Base-by-base conservation (phyloP, 1,140 invertebrate genomes). In the Aphaenogaster rudis region DNA sequence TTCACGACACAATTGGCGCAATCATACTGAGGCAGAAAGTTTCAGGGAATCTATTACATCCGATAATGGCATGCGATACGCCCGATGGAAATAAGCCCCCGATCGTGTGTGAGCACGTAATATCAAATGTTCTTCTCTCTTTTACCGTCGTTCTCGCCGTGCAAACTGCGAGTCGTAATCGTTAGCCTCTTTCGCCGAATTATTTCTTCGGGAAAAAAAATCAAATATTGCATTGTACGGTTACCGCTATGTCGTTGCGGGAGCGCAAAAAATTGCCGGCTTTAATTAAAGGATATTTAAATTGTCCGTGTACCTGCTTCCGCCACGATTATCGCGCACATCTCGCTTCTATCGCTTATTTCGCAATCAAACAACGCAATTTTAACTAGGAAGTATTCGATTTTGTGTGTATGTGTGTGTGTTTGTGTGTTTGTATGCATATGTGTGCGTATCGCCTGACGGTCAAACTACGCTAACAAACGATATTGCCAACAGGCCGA, bases 401-500 rank as follows among this genome's bases (percentile, higher is more conserved):
- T 91, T 77, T 90, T 81, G 28, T 86, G 69, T 90, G 76, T 88
- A 88, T 93, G 48, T 88, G 71, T 91, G 88, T 93, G 82, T 87
- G 42, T 88, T 63, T 88, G 82, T 87, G 88, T 93, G 11, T 88
- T 71, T 90, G 82, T 89, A 89, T 93, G 85, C 21, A 28, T 88
- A 45, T 45, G 39, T 88, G 78, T 91, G 72, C 88, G 89, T 93
- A 86, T 87, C 80, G 71, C 63, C 64, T 89, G 88, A 91, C 91
- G 90, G 93, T 92, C 92, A 87, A 88, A 88, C 88, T 87, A 86
- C 88, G 92, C 88, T 90, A 90, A 91, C 89, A 88, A 87, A 91
- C 78, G 87, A 88, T 88, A 93, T 92, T 93, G 84, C 79, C 90
- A 88, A 90, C 87, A 87, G 67, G 52, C 74, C 69, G 89, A 84